phyloP scores from a whole-genome alignment of 1,140 invertebrate species.

The Drosophila nigrodunni region DNA sequence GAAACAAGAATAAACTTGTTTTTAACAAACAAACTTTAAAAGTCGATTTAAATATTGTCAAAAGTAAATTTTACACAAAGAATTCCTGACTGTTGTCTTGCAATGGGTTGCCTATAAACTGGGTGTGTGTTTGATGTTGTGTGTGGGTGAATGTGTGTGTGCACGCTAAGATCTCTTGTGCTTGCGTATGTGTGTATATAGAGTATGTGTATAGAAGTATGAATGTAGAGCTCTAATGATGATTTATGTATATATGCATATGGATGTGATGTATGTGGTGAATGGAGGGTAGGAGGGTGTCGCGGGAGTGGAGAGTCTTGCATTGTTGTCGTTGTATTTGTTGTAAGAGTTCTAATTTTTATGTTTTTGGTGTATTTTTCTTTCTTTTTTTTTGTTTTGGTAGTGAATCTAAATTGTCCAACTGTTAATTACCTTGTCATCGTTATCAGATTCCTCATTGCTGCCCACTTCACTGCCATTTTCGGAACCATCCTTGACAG shows the following conservation, averaged over 20 bases:
- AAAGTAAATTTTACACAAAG: too few relatives aligned
- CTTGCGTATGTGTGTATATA: background rate
- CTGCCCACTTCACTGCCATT: constrained; percentile 90
- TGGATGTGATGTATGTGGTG: constrained; percentile 6
- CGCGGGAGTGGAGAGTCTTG: constrained; percentile 33
- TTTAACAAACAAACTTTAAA: too few relatives aligned
- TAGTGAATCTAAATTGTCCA: constrained; percentile 4
- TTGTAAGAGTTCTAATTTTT: constrained; percentile 17
- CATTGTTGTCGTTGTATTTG: constrained; percentile 27
- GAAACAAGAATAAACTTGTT: too few relatives aligned
- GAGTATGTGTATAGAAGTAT: constrained; percentile 21
- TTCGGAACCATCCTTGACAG: constrained; percentile 90
- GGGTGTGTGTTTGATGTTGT: background rate
- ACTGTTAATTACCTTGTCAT: constrained; percentile 92
- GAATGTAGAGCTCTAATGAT: constrained; percentile 27
- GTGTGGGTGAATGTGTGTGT: background rate
- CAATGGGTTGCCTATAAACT: too few relatives aligned
- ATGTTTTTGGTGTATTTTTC: constrained; percentile 10
- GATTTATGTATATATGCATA: constrained; percentile 15
- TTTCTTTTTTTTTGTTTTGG: background rate
- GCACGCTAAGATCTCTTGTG: too few relatives aligned
- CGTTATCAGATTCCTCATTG: constrained; percentile 94
- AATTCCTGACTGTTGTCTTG: too few relatives aligned
- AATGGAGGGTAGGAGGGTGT: constrained; percentile 19
- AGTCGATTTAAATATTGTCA: too few relatives aligned